Evolutionary conservation across 1,140 invertebrate species (phyloP), one percentile per base, ranked within the genome.

Genomic region (Belonocnema kinseyi): DNA sequence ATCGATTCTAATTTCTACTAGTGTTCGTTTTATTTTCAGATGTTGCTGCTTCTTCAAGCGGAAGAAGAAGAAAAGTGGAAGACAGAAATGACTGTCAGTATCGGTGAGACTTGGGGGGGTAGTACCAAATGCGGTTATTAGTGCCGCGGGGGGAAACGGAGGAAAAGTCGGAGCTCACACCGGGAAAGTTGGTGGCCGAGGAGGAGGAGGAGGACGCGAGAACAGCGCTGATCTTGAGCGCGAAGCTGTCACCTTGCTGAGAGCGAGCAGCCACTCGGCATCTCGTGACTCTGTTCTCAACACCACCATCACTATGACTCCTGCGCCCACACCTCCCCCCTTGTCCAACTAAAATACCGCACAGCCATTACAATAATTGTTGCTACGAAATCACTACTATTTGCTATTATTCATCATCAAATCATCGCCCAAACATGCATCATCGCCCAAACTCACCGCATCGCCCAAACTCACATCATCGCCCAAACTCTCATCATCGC

Each of bases 11-110:
- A 91, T 88, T 88, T 88, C 88, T 89, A 91, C 90, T 91, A 91
- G 90, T 90, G 88, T 91, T 89, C 89, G 88, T 85, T 92, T 92
- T 82, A 93, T 93, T 94, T 95, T 90, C 94, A 98, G 97, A 94
- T 97, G 97, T 93, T 98, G 97, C 93, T 98, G 97, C 92, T 98
- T 98, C 94, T 98, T 98, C 94, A 97, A 97, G 92, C 94, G 97
- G 91, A 97, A 97, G 95, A 98, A 98, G 96, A 98, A 98, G 95
- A 98, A 98, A 89, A 94, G 94, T 86, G 94, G 94, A 76, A 93
- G 95, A 86, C 94, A 94, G 90, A 96, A 96, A 94, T 96, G 95
- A 96, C 95, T 94, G 89, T 91, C 89, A 75, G 85, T 89, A 83
- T 85, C 87, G 77, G 85, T 90, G 80, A 88, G 86, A 73, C 88